Conservation (phyloP, 1,140 invertebrate genomes). For the Drusus annulatus region DNA sequence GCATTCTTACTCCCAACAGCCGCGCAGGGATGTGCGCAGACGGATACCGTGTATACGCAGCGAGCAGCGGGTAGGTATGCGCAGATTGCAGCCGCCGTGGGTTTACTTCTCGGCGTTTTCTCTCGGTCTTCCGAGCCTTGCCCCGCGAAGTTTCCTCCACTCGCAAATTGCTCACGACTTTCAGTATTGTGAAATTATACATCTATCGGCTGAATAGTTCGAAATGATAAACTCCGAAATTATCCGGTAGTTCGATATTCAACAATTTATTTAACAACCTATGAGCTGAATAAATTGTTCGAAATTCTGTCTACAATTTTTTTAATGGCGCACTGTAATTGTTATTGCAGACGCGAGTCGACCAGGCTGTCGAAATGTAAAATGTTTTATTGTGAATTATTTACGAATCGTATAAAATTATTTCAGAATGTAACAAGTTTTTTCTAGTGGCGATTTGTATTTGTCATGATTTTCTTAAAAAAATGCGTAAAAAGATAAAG, state of each 20-base stretch:
- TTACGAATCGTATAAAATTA: too few species aligned
- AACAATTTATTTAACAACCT: neutral
- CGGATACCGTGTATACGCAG: neutral
- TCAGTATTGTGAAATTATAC: constrained; percentile 18
- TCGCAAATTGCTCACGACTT: constrained; percentile 32
- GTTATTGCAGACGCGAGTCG: too few species aligned
- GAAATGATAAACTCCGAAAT: constrained; percentile 20
- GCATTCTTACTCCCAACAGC: constrained; percentile 12
- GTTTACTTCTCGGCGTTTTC: constrained; percentile 15
- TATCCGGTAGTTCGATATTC: constrained; percentile 16
- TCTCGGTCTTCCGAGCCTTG: neutral
- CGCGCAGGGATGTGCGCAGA: constrained; percentile 19
- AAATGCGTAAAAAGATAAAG: too few species aligned
- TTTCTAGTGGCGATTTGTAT: too few species aligned
- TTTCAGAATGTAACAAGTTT: too few species aligned
- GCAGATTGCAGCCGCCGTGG: neutral
- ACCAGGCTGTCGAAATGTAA: too few species aligned
- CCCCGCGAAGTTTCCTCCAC: constrained; percentile 17
- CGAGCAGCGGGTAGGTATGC: neutral
- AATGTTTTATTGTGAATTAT: too few species aligned
- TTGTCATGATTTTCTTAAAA: too few species aligned
- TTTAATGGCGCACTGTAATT: neutral
- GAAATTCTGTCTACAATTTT: neutral
- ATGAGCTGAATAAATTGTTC: neutral
- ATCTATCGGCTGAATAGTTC: constrained; percentile 6